Conservation (phyloP, 1,140 invertebrate genomes). For the Eufriesea mexicana region DNA sequence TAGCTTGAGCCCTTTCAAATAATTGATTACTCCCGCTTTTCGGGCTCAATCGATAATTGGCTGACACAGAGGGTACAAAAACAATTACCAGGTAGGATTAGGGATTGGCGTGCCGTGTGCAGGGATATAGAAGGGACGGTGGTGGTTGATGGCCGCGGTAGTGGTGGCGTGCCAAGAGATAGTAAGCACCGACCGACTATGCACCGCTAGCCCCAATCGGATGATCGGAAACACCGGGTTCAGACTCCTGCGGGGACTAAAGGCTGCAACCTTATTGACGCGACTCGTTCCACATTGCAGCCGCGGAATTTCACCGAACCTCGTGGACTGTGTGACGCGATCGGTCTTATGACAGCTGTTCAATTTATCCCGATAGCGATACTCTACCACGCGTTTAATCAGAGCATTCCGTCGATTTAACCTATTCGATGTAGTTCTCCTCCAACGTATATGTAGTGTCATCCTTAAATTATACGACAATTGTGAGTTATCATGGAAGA, state of each 20-base stretch:
- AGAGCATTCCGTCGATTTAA: too few relatives aligned
- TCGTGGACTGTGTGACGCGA: neutral
- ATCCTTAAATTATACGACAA: too few relatives aligned
- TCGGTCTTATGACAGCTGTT: neutral
- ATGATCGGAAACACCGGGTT: constrained; percentile 43
- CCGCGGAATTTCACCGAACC: constrained; percentile 11
- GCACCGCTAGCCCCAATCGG: constrained; percentile 43
- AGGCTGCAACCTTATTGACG: constrained; percentile 43
- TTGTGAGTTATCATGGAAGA: too few relatives aligned
- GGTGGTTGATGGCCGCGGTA: constrained; percentile 44
- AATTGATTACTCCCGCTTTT: constrained; percentile 61
- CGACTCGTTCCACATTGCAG: neutral
- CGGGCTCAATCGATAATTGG: constrained; percentile 64
- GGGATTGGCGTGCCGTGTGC: constrained; percentile 46
- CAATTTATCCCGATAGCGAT: neutral
- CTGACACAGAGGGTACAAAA: constrained; percentile 67
- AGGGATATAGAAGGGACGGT: constrained; percentile 34
- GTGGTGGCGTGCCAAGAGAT: constrained; percentile 62
- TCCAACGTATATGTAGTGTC: too few relatives aligned
- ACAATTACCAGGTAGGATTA: constrained; percentile 67
- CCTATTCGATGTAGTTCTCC: too few relatives aligned
- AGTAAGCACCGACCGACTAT: constrained; percentile 57
- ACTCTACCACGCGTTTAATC: neutral
- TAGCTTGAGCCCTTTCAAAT: constrained; percentile 37
- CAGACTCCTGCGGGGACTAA: constrained; percentile 39